A percentile compares a stretch with the other conserved stretches of the same genome.
Evolutionary conservation across 2,888 invertebrate genomes (phyloP).

Genomic region (Conistra vaccinii): DNA sequence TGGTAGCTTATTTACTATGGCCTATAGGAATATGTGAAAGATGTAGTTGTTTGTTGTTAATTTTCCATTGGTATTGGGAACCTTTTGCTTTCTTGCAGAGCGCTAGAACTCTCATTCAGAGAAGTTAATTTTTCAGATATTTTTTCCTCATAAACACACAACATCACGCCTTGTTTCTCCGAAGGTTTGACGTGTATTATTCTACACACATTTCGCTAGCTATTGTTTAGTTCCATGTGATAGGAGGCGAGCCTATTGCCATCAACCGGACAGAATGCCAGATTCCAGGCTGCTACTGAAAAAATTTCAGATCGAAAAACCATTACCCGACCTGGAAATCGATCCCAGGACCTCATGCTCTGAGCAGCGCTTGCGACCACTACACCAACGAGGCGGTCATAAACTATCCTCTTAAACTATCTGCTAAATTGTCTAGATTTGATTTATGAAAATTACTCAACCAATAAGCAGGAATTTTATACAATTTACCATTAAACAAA

Average conservation of each 20-base stretch:
- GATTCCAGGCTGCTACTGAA: background rate
- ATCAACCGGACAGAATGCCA: background rate
- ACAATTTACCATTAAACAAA: constrained; percentile 6
- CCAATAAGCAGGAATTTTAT: background rate
- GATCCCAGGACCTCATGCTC: background rate
- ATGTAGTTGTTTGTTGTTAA: background rate
- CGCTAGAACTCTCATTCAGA: background rate
- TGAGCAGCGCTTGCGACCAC: background rate
- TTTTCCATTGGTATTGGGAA: background rate
- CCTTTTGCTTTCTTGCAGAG: background rate
- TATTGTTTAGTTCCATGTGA: too few species aligned
- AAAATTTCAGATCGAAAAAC: background rate
- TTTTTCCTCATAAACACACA: background rate
- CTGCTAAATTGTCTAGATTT: background rate
- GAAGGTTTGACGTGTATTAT: too few species aligned
- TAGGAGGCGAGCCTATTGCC: too few species aligned
- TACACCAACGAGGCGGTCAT: too few species aligned
- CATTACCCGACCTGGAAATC: background rate
- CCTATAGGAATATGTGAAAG: constrained; percentile 2
- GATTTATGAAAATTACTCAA: background rate
- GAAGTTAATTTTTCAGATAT: background rate
- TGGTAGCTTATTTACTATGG: constrained; percentile 1
- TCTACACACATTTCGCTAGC: background rate
- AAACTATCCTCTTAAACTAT: background rate
- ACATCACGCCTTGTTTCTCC: too few species aligned